Evolutionary conservation across 2,113 vertebrate genomes (phyloP), one percentile per base, ranked within the genome.

Genomic region (Catharus minimus): DNA sequence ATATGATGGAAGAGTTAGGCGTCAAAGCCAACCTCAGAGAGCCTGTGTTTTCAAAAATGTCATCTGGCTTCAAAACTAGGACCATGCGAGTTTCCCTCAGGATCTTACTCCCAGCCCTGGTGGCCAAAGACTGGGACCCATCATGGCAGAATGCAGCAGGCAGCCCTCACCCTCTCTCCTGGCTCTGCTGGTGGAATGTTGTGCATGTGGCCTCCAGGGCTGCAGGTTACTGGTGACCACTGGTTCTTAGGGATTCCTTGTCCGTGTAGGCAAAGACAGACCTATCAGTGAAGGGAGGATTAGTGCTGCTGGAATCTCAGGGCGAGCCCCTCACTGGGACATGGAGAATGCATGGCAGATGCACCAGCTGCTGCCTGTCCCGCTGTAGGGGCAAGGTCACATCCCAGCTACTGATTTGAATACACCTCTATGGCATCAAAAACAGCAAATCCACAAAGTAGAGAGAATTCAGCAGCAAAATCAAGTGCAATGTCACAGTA

Each of bases 311-410:
- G 74, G 56, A 41, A 74, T 55, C 18, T 44, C 50, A 11, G 33
- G 56, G 22, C 0, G 0, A 68, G 26, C 14, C 41, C 14, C 46
- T 77, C 30, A 19, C 41, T 5, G 2, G 17, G 22, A 17, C 15
- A 10, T 2, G 7, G 52, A 44, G 32, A 39, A 26, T 1, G 1
- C 18, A 12, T 2, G 5, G 33, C 65, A 73, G 28, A 49, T 28
- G 41, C 11, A 65, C 30, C 50, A 77, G 68, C 64, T 21, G 26
- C 43, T 58, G 17, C n/a, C 53, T 58, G n/a, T 55, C 57, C 32
- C 0, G 0, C 57, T 53, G 10, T 22, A 49, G 32, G 33, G 36
- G 15, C 0, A 7, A 88, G 7, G 18, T 80, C 52, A 41, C 1
- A 2, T 61, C 38, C 33, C 4, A 4, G 26, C 22, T 64, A 15